A percentile compares a stretch with the other conserved stretches of the same genome.
Conservation (phyloP, 1,140 invertebrate species). For the Apis mellifera region Amel_HAv3.1 CM009932.2:9488001-9488500, state of each 20-base stretch:
- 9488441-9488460: too few relatives aligned
- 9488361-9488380: not conserved
- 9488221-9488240: not conserved
- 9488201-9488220: not conserved
- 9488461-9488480: too few relatives aligned
- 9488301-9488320: constrained; percentile 17
- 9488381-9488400: not conserved
- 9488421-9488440: too few relatives aligned
- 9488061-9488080: not conserved
- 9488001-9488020: too few relatives aligned
- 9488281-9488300: not conserved
- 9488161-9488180: not conserved
- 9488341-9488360: not conserved
- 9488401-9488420: constrained; percentile 7
- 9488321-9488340: not conserved
- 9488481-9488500: too few relatives aligned
- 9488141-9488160: not conserved
- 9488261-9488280: not conserved
- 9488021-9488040: not conserved
- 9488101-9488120: not conserved
- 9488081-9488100: not conserved
- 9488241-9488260: not conserved
- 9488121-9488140: not conserved
- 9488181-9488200: constrained; percentile 5
- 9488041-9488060: not conserved